These are phyloP conservation scores for Chaitophorus viminalis DNA, from an alignment of 2,888 invertebrate genomes.

Conservation along the genomic window DNA sequence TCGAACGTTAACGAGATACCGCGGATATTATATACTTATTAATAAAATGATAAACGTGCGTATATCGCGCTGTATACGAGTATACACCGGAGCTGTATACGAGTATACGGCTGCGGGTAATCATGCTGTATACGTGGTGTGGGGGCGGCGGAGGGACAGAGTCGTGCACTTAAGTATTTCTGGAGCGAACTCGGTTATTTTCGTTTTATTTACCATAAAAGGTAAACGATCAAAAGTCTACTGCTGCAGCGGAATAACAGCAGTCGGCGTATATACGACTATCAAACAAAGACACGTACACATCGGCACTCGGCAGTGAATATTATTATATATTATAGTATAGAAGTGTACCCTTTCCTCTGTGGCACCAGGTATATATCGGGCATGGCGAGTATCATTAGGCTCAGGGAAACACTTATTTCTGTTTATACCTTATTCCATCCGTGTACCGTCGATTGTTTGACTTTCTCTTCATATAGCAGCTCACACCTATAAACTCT, in stretches of 20 bases:
- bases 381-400: neutral
- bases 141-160: too few relatives aligned
- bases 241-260: neutral
- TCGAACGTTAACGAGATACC: neutral
- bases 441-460: conserved; percentile 18
- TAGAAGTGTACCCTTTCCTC: neutral
- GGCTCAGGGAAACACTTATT: conserved; percentile 6
- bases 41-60: neutral
- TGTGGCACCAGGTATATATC: neutral
- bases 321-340: neutral
- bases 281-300: neutral
- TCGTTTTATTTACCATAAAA: neutral
- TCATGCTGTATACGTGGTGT: too few relatives aligned
- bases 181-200: neutral
- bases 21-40: neutral
- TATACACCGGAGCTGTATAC: too few relatives aligned
- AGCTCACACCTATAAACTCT: neutral
- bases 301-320: neutral
- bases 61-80: neutral
- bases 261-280: neutral
- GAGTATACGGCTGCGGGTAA: too few relatives aligned
- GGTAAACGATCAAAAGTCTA: neutral
- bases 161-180: neutral
- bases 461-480: conserved; percentile 29
- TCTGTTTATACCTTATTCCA: conserved; percentile 15